A percentile compares a stretch with the other conserved stretches of the same genome.
phyloP scores from a whole-genome alignment of 2,888 invertebrate species.

The Caenorhabditis auriculariae region DNA sequence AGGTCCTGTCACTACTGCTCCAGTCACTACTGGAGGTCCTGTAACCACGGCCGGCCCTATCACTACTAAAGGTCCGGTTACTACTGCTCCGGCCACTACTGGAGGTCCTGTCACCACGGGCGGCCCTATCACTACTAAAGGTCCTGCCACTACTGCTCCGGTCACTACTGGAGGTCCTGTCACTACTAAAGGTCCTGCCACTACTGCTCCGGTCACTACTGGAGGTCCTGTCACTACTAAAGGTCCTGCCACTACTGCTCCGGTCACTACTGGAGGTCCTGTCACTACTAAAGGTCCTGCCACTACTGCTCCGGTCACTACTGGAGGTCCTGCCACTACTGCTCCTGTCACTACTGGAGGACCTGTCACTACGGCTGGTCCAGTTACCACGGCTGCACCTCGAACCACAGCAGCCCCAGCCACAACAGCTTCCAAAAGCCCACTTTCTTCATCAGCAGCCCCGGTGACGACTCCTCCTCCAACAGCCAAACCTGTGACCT shows the following conservation, averaged over 20 bases:
- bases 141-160: neutral
- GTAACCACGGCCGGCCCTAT: neutral
- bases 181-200: neutral
- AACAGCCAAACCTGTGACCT: neutral
- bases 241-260: neutral
- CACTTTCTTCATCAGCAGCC: neutral
- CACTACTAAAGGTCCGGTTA: neutral
- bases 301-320: neutral
- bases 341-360: neutral
- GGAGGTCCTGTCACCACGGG: neutral
- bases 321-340: constrained; percentile 1
- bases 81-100: neutral
- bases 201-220: neutral
- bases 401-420: constrained; percentile 5
- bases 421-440: neutral
- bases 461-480: neutral
- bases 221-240: neutral
- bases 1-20: constrained; percentile 1
- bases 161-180: neutral
- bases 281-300: constrained; percentile 1
- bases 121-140: neutral
- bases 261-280: neutral
- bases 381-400: neutral
- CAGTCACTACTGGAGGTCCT: neutral
- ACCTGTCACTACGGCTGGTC: constrained; percentile 3